Conservation (phyloP, 2,888 invertebrate genomes). For the Xestia rhomboidea region DNA sequence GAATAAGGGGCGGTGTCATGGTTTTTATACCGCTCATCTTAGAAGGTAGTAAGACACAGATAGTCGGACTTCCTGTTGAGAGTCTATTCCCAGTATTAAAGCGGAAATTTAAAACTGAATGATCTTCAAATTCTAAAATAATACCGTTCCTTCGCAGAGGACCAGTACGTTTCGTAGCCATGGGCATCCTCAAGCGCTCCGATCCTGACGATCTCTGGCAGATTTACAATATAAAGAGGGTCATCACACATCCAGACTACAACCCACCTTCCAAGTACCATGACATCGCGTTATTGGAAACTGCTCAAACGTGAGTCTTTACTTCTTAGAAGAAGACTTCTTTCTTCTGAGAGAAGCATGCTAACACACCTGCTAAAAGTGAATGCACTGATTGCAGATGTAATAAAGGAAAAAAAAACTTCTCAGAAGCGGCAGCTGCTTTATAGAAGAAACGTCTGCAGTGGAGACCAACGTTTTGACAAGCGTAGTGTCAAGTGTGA, state of each 20-base stretch:
- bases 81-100: too few species aligned
- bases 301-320: conserved; percentile 42
- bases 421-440: background rate
- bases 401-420: too few species aligned
- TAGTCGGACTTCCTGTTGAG: too few species aligned
- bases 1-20: too few species aligned
- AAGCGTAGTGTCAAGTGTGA: background rate
- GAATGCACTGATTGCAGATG: too few species aligned
- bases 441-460: background rate
- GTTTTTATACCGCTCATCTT: too few species aligned
- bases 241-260: conserved; percentile 47
- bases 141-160: conserved; percentile 36
- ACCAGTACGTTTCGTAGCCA: conserved; percentile 40
- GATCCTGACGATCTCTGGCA: conserved; percentile 55
- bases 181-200: conserved; percentile 57
- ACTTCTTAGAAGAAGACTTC: background rate
- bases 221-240: conserved; percentile 24
- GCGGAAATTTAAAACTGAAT: too few species aligned
- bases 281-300: conserved; percentile 56
- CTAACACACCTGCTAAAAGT: too few species aligned
- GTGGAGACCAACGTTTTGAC: background rate
- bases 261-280: conserved; percentile 51
- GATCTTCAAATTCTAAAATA: background rate
- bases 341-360: too few species aligned
- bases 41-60: too few species aligned